phyloP scores from a whole-genome alignment of 2,113 vertebrate species.

The Rhombomys opimus region DNA sequence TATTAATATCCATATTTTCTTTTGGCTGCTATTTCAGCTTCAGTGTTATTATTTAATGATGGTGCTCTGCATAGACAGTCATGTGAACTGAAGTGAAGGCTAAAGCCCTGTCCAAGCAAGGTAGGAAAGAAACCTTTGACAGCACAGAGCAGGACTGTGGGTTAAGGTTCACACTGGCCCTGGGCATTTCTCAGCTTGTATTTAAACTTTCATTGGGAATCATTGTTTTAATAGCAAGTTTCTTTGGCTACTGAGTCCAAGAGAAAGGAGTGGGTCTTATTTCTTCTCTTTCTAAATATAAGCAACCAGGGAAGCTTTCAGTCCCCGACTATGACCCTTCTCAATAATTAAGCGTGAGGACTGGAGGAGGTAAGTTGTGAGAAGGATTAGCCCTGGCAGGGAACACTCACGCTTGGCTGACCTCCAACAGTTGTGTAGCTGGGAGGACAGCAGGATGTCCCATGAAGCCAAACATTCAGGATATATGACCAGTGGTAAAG shows the following conservation, averaged over 20 bases:
- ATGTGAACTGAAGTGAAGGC: not conserved
- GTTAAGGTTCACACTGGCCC: not conserved
- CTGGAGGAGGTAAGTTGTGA: conserved; percentile 76
- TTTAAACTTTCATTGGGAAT: not conserved
- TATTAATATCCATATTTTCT: not conserved
- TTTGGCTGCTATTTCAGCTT: not conserved
- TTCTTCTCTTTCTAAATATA: not conserved
- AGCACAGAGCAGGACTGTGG: not conserved
- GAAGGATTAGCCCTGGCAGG: conserved; percentile 78
- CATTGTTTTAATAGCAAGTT: not conserved
- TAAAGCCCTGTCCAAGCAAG: not conserved
- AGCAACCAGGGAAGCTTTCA: not conserved
- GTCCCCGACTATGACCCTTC: not conserved
- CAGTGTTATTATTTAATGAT: not conserved
- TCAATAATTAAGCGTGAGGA: conserved; percentile 62
- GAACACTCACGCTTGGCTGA: conserved; percentile 75
- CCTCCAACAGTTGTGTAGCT: conserved; percentile 70
- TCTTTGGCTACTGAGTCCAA: not conserved
- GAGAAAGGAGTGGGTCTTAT: not conserved
- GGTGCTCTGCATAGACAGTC: not conserved
- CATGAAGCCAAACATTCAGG: conserved; percentile 44
- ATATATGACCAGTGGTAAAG: conserved; percentile 63
- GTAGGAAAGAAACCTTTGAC: not conserved
- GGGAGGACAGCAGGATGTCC: conserved; percentile 68
- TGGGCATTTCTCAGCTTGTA: not conserved